These are phyloP conservation scores for Galeopsomyia nigrocyanea DNA, from an alignment of 2,888 invertebrate genomes.

Conservation along the genomic window DNA sequence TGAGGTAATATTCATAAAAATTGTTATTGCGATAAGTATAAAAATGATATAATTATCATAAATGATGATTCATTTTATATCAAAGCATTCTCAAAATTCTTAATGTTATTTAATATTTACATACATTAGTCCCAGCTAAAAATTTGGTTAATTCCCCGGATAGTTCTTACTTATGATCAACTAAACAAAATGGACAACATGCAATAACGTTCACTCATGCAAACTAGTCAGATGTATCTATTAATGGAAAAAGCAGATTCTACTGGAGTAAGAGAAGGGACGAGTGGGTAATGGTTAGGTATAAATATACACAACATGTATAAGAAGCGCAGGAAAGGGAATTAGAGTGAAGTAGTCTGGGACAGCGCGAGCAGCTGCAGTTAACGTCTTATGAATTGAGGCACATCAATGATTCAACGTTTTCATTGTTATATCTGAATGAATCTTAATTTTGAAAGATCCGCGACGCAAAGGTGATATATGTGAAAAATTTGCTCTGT, in stretches of 20 bases:
- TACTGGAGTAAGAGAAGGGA: constrained; percentile 14
- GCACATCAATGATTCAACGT: constrained; percentile 27
- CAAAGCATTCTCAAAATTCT: no score
- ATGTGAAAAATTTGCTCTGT: background rate
- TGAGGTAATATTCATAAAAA: constrained; percentile 14
- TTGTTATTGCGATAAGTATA: background rate
- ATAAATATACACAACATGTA: constrained; percentile 50
- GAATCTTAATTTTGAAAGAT: background rate
- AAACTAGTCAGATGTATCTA: constrained; percentile 27
- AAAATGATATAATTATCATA: no score
- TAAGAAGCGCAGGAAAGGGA: constrained; percentile 37
- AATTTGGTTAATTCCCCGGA: no score
- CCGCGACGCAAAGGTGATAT: constrained; percentile 22
- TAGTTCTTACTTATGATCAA: no score
- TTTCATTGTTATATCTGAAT: background rate
- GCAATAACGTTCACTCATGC: background rate
- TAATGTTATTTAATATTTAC: no score
- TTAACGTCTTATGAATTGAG: constrained; percentile 67
- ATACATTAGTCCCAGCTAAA: no score
- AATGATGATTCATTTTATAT: no score
- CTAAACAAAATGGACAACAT: no score
- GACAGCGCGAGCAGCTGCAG: constrained; percentile 70
- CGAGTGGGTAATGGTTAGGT: constrained; percentile 7
- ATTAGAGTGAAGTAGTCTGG: constrained; percentile 56
- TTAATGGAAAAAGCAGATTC: constrained; percentile 20